Evolutionary conservation across 2,888 invertebrate genomes (phyloP).

Genomic region (Trissonchulus latispiculum): DNA sequence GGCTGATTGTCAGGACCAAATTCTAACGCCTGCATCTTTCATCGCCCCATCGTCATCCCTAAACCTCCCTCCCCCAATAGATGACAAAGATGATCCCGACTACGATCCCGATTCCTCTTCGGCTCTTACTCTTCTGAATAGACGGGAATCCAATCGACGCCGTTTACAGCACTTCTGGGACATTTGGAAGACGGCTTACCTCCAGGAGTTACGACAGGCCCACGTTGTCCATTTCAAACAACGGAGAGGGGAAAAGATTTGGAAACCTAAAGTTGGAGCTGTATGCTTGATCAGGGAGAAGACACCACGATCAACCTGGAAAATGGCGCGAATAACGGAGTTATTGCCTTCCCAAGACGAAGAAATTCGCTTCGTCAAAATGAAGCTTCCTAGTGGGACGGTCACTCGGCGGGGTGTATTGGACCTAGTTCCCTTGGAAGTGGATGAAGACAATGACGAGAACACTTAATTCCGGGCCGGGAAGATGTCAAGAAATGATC

Average conservation of each 20-base stretch:
- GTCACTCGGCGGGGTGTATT: not conserved
- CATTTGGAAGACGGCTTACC: not conserved
- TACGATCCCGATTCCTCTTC: not conserved
- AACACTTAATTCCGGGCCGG: too few species aligned
- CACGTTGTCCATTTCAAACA: not conserved
- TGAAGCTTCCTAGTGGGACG: not conserved
- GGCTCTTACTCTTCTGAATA: not conserved
- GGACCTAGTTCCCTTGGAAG: slow-evolving; percentile 9
- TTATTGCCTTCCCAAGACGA: not conserved
- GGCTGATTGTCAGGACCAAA: too few species aligned
- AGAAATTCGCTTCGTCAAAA: not conserved
- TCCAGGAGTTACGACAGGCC: not conserved
- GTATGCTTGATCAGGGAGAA: not conserved
- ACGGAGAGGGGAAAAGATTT: not conserved
- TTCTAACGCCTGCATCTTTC: too few species aligned
- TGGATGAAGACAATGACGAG: too few species aligned
- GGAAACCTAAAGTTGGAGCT: not conserved
- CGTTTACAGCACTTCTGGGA: not conserved
- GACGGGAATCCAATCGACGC: not conserved
- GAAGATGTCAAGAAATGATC: too few species aligned
- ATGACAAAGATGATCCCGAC: too few species aligned
- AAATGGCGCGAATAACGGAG: not conserved
- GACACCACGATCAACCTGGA: not conserved
- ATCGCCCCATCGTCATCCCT: too few species aligned
- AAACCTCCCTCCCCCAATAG: too few species aligned